Conservation (phyloP, 2,888 invertebrate species). For the Heliconius hortense region DNA sequence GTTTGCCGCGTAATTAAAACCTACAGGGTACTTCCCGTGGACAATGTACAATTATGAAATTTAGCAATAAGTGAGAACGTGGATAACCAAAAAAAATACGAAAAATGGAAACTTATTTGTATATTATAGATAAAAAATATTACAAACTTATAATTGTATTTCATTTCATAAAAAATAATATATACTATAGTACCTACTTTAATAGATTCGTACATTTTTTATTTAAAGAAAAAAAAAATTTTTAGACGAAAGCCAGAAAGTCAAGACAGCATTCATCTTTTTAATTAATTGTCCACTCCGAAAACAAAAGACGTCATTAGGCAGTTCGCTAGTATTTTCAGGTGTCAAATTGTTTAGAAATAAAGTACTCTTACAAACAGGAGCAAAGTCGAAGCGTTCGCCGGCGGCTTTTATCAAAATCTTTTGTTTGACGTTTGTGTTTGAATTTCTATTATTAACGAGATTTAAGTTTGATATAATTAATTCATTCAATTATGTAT, state of each 20-base stretch:
- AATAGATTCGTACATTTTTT: neutral
- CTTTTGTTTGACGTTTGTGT: conserved; percentile 28
- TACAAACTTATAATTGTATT: no score
- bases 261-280: conserved; percentile 13
- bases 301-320: conserved; percentile 39
- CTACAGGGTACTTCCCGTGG: no score
- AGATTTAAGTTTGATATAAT: neutral
- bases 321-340: conserved; percentile 36
- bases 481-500: neutral
- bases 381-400: conserved; percentile 26
- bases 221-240: neutral
- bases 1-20: no score
- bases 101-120: no score
- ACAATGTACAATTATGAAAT: no score
- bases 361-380: conserved; percentile 34
- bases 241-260: neutral
- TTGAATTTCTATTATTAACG: conserved; percentile 25
- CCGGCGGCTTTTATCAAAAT: conserved; percentile 27
- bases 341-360: conserved; percentile 40
- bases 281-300: conserved; percentile 35
- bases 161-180: no score
- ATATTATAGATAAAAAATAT: no score
- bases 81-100: no score
- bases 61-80: no score
- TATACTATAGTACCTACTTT: no score